Conservation (phyloP, 1,140 invertebrate genomes). For the Tribolium madens region DNA sequence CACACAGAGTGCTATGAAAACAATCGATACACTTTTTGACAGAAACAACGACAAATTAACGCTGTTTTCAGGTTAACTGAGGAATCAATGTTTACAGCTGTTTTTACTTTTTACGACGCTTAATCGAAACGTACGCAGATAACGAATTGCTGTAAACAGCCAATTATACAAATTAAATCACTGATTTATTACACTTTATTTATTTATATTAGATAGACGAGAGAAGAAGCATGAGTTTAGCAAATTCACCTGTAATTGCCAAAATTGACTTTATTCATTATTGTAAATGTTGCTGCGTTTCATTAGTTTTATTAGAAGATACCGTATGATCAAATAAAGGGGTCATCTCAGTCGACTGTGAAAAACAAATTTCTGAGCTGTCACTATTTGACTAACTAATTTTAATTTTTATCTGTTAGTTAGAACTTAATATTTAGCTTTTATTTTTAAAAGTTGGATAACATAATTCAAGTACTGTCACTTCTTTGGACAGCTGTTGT, state of each 20-base stretch:
- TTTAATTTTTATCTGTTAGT: too few relatives aligned
- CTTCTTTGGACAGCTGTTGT: too few relatives aligned
- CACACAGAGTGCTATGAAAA: background rate
- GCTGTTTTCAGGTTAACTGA: background rate
- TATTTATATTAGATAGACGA: background rate
- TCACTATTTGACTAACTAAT: too few relatives aligned
- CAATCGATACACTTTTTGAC: slow-evolving; percentile 48
- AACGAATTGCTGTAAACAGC: slow-evolving; percentile 25
- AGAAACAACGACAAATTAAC: slow-evolving; percentile 50
- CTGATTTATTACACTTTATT: slow-evolving; percentile 17
- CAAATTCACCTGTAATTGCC: background rate
- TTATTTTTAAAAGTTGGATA: too few relatives aligned
- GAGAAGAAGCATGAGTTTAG: background rate
- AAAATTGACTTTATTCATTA: background rate
- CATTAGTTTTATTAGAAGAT: background rate
- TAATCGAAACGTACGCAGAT: slow-evolving; percentile 15
- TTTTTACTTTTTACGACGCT: slow-evolving; percentile 39
- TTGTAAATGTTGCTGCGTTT: background rate
- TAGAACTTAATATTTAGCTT: too few relatives aligned
- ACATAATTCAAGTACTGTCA: too few relatives aligned
- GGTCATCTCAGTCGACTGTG: too few relatives aligned
- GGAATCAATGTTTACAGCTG: slow-evolving; percentile 21
- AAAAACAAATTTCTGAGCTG: too few relatives aligned
- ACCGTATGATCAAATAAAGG: too few relatives aligned
- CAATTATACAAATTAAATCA: slow-evolving; percentile 25